Percentiles rank a stretch among this genome's conserved stretches.
Conservation (phyloP, 2,113 vertebrate genomes). For the Talpa occidentalis region DNA sequence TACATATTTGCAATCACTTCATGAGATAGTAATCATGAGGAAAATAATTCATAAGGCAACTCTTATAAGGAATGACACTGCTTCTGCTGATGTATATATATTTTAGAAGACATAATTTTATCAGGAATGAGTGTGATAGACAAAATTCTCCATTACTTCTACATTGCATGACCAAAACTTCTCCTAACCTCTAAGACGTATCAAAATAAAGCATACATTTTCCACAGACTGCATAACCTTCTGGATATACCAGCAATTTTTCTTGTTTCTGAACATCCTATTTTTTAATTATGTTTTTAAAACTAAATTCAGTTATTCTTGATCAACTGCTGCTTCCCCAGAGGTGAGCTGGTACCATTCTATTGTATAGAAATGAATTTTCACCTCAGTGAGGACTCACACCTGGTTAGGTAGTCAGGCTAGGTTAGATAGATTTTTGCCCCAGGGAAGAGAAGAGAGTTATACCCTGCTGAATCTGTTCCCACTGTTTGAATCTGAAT, state of each 20-base stretch:
- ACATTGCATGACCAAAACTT: not conserved
- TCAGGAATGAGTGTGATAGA: not conserved
- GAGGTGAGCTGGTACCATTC: not conserved
- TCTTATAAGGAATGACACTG: not conserved
- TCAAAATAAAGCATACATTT: not conserved
- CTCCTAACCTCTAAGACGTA: not conserved
- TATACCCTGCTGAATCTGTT: conserved; percentile 41
- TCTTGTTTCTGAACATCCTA: not conserved
- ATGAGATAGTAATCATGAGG: conserved; percentile 13
- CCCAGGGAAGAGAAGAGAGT: not conserved
- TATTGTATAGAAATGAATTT: conserved; percentile 51
- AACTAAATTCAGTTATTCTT: not conserved
- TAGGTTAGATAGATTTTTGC: conserved; percentile 39
- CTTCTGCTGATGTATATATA: not conserved
- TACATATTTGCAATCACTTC: conserved; percentile 61
- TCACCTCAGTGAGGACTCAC: conserved; percentile 38
- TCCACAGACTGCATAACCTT: not conserved
- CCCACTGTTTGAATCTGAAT: conserved; percentile 42
- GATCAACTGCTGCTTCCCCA: not conserved
- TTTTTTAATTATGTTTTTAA: not conserved
- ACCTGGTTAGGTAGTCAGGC: conserved; percentile 34
- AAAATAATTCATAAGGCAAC: conserved; percentile 41
- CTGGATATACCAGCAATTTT: not conserved
- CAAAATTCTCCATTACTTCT: not conserved
- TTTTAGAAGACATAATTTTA: conserved; percentile 36